Evolutionary conservation across 2,797 vertebrate genomes (phyloP).

Genomic region (Cossypha polioptera): DNA sequence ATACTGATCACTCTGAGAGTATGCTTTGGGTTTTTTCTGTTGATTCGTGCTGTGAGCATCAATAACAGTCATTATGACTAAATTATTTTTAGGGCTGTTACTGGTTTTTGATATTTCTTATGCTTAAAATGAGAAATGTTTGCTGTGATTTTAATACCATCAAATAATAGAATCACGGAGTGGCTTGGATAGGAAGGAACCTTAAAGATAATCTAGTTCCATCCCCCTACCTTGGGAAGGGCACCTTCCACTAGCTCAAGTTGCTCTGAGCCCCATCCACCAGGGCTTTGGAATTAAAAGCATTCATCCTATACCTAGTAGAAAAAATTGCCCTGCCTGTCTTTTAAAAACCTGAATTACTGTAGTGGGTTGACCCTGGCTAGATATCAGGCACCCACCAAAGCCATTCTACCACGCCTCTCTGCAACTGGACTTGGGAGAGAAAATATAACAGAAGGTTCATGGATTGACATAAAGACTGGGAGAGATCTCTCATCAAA

Average conservation of each 20-base stretch:
- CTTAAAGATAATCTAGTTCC: neutral
- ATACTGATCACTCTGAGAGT: neutral
- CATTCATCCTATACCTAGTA: neutral
- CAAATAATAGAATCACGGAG: neutral
- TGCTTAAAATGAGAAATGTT: neutral
- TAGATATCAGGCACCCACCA: neutral
- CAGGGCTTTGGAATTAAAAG: neutral
- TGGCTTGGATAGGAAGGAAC: neutral
- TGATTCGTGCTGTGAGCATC: neutral
- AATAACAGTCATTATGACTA: neutral
- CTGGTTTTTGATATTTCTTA: neutral
- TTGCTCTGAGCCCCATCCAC: neutral
- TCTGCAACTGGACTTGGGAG: neutral
- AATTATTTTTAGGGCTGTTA: neutral
- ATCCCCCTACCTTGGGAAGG: fast-evolving
- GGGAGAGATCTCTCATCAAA: neutral
- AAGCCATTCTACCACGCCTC: fast-evolving
- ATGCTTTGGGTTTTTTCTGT: neutral
- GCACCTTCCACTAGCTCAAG: neutral
- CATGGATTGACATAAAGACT: too few relatives aligned
- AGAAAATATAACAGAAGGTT: neutral
- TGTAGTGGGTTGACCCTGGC: fast-evolving
- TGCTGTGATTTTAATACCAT: neutral
- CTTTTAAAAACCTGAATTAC: neutral
- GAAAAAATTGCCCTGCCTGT: neutral